These are phyloP conservation scores for Tupaia chinensis DNA, from an alignment of 2,113 vertebrate genomes.

Conservation along the genomic window DNA sequence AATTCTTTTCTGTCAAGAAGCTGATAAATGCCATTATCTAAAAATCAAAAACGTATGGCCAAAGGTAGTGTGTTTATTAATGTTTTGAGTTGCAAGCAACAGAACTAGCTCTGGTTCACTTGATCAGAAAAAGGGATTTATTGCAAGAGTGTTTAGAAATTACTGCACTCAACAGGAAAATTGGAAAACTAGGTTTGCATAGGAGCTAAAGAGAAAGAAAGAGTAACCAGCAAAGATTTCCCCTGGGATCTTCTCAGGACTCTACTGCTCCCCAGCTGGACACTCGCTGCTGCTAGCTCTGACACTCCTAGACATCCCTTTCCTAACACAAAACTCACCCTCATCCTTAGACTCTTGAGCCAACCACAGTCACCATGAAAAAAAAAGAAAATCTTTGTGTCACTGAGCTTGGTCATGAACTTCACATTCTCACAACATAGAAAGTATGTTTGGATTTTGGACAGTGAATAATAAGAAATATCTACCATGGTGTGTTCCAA, in stretches of 20 bases:
- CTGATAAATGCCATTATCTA: neutral
- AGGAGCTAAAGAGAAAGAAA: neutral
- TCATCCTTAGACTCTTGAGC: neutral
- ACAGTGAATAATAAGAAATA: neutral
- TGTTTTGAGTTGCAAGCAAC: neutral
- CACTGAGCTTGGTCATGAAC: neutral
- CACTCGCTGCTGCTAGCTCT: neutral
- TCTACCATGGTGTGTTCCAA: neutral
- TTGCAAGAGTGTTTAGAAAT: neutral
- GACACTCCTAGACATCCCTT: neutral
- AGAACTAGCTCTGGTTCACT: neutral
- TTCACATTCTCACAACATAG: neutral
- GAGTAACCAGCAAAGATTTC: fast-evolving
- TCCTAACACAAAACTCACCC: neutral
- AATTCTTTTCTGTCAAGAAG: neutral
- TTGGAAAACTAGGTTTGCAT: neutral
- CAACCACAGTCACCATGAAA: neutral
- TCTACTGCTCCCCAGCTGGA: neutral
- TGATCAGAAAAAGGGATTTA: neutral
- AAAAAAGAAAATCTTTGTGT: neutral
- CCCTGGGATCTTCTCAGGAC: neutral
- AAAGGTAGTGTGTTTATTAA: neutral
- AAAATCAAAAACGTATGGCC: neutral
- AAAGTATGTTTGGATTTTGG: neutral
- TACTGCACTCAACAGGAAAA: neutral